A percentile compares a stretch with the other conserved stretches of the same genome.
Evolutionary conservation across 2,888 invertebrate genomes (phyloP).

Genomic region (Eustalomyia histrio): DNA sequence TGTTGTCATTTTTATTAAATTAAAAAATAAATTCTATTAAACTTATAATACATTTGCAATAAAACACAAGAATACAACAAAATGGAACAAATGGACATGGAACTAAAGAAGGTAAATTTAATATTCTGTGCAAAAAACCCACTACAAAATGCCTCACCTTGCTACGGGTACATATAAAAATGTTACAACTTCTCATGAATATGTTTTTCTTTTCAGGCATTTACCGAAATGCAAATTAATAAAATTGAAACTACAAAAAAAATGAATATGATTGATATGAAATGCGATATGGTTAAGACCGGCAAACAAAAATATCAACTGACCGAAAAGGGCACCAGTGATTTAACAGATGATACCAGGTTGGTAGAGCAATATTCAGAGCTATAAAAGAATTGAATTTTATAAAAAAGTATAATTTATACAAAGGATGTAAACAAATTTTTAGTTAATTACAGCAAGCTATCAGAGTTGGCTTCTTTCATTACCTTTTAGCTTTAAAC

Average conservation of each 20-base stretch:
- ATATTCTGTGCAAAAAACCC: background rate
- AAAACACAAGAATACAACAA: conserved; percentile 54
- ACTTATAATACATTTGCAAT: conserved; percentile 16
- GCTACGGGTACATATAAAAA: background rate
- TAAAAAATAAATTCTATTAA: conserved; percentile 27
- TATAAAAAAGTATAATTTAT: no score
- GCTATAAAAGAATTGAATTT: no score
- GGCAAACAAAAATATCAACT: conserved; percentile 86
- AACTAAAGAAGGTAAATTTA: conserved; percentile 76
- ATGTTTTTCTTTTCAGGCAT: conserved; percentile 81
- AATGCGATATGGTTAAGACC: conserved; percentile 85
- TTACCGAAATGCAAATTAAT: conserved; percentile 89
- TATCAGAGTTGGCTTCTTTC: no score
- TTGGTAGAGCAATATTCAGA: conserved; percentile 51
- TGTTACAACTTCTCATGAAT: background rate
- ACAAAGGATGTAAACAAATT: no score
- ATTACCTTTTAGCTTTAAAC: no score
- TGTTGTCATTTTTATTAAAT: conserved; percentile 62
- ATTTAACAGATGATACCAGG: conserved; percentile 77
- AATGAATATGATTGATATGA: conserved; percentile 86
- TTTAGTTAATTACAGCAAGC: no score
- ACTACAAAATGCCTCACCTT: conserved; percentile 36
- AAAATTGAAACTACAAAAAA: conserved; percentile 89
- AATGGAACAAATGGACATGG: conserved; percentile 79
- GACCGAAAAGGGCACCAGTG: conserved; percentile 82